Conservation (phyloP, 1,140 invertebrate genomes). For the Nomia melanderi region DNA sequence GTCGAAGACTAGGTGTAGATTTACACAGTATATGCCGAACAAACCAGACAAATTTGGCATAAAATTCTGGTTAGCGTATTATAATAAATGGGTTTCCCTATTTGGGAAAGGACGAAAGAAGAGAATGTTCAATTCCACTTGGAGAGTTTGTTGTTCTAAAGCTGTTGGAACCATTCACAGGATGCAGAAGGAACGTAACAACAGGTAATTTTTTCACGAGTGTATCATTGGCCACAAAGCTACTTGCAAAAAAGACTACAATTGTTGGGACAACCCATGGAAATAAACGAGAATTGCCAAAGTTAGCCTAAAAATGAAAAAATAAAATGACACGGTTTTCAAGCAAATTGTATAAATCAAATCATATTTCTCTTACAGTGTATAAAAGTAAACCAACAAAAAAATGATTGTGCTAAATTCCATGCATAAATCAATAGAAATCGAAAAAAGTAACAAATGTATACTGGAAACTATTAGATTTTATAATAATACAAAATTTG, state of each 20-base stretch:
- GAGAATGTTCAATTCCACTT: neutral
- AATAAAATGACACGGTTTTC: constrained; percentile 34
- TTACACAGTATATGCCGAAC: no score
- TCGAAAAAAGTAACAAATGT: neutral
- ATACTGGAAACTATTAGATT: no score
- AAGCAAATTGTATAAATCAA: constrained; percentile 21
- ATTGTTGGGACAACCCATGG: constrained; percentile 56
- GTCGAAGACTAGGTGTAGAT: no score
- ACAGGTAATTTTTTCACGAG: neutral
- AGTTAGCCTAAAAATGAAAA: constrained; percentile 17
- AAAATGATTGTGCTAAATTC: neutral
- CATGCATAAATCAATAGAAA: neutral
- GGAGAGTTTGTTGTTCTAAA: no score
- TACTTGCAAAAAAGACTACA: constrained; percentile 55
- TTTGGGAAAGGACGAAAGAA: neutral
- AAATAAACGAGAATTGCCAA: constrained; percentile 62
- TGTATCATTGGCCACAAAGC: constrained; percentile 30
- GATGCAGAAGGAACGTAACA: no score
- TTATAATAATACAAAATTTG: no score
- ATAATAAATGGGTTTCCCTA: neutral
- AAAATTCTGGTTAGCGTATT: no score
- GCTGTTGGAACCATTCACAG: no score
- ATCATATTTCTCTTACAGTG: constrained; percentile 1
- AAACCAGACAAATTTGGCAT: no score
- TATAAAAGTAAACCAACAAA: neutral